A percentile compares a stretch with the other conserved stretches of the same genome.
phyloP scores from a whole-genome alignment of 2,113 vertebrate species.

The Cervus canadensis region DNA sequence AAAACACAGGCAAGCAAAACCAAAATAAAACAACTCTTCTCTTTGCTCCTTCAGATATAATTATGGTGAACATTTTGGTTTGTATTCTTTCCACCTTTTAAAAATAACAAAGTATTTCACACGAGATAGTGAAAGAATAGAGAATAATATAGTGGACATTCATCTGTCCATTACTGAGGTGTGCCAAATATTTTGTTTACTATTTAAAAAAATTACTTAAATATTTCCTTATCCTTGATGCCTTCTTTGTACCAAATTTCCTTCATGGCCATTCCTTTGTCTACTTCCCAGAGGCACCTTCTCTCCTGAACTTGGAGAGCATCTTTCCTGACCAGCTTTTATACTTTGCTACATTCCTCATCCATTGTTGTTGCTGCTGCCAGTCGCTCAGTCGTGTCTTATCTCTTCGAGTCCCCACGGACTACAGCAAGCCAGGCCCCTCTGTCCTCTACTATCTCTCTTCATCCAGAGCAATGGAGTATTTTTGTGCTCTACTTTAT shows the following conservation, averaged over 20 bases:
- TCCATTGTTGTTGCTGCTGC: not conserved
- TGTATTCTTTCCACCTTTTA: not conserved
- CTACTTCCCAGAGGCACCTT: not conserved
- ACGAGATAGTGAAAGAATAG: not conserved
- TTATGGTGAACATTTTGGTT: not conserved
- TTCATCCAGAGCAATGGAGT: not conserved
- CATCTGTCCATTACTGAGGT: not conserved
- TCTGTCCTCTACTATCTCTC: not conserved
- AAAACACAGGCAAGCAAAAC: not conserved
- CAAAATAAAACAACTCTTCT: not conserved
- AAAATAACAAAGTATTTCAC: not conserved
- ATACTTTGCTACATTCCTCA: not conserved
- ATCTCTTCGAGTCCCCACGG: not conserved
- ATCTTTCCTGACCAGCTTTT: not conserved
- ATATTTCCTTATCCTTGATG: not conserved
- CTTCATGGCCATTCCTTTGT: not conserved
- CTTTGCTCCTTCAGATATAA: not conserved
- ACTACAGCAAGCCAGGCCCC: not conserved
- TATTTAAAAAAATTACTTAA: not conserved
- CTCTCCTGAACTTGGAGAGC: not conserved
- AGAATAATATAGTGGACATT: not conserved
- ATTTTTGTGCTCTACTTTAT: not conserved
- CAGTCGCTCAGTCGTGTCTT: not conserved
- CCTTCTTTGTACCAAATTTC: not conserved
- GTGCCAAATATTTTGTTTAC: not conserved